These are phyloP conservation scores for Omphaloscelis lunosa DNA, from an alignment of 2,888 invertebrate genomes.

Conservation along the genomic window DNA sequence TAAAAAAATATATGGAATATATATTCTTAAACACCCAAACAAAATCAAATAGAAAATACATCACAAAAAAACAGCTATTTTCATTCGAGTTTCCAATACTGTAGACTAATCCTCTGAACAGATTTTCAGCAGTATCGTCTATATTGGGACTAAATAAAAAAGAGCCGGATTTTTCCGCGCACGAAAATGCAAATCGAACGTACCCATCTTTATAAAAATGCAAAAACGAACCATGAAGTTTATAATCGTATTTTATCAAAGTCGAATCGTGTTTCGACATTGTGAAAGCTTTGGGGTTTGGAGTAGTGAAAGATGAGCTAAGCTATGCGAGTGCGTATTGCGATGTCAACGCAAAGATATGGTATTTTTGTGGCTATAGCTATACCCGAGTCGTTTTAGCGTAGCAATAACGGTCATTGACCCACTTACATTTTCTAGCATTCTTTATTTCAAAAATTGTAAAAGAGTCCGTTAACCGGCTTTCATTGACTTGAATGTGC, in stretches of 20 bases:
- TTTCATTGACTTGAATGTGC: too few relatives aligned
- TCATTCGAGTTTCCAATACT: conserved; percentile 49
- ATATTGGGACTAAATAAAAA: conserved; percentile 47
- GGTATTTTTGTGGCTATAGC: not conserved
- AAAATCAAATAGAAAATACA: conserved; percentile 3
- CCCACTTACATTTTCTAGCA: too few relatives aligned
- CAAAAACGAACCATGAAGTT: conserved; percentile 77
- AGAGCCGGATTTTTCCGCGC: conserved; percentile 35
- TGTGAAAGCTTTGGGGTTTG: conserved; percentile 72
- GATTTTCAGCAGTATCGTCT: conserved; percentile 39
- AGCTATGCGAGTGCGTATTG: conserved; percentile 3
- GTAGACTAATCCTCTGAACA: conserved; percentile 45
- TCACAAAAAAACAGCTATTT: conserved; percentile 20
- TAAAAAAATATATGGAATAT: too few relatives aligned
- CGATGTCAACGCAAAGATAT: too few relatives aligned
- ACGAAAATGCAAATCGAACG: conserved; percentile 67
- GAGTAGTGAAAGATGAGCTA: conserved; percentile 30
- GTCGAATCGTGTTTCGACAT: conserved; percentile 85
- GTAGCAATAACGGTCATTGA: too few relatives aligned
- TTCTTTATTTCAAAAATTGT: too few relatives aligned
- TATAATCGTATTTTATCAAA: conserved; percentile 87
- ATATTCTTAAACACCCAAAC: too few relatives aligned
- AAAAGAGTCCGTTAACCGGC: too few relatives aligned
- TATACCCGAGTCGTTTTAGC: too few relatives aligned
- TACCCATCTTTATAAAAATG: conserved; percentile 79